A percentile compares a stretch with the other conserved stretches of the same genome.
phyloP scores from a whole-genome alignment of 2,113 vertebrate species.

The Pollimyrus isidori region DNA sequence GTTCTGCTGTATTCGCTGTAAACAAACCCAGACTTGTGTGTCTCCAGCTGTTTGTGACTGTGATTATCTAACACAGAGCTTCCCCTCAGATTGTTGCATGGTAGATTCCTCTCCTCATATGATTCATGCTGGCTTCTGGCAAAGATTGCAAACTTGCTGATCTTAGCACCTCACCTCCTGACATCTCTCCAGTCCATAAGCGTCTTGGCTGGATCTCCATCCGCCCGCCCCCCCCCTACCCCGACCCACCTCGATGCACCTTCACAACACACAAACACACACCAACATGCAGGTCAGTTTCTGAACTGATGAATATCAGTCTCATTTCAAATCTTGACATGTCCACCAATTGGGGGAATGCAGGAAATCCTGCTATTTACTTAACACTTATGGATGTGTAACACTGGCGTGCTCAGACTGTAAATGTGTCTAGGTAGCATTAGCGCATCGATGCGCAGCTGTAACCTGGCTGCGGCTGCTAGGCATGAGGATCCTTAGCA shows the following conservation, averaged over 20 bases:
- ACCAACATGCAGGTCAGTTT: conserved; percentile 24
- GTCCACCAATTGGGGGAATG: not conserved
- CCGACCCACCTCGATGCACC: not conserved
- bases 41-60: not conserved
- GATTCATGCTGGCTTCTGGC: not conserved
- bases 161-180: not conserved
- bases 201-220: conserved; percentile 1
- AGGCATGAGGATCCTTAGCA: not conserved
- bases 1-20: not conserved
- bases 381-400: not conserved
- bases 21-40: not conserved
- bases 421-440: not conserved
- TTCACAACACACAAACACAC: not conserved
- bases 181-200: conserved; percentile 19
- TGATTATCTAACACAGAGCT: not conserved
- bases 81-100: not conserved
- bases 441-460: not conserved
- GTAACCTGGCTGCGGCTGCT: not conserved
- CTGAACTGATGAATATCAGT: conserved; percentile 25
- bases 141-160: conserved; percentile 24
- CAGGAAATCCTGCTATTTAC: not conserved
- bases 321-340: not conserved
- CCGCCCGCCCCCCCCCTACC: not conserved
- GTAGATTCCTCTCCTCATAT: not conserved
- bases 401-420: not conserved